Evolutionary conservation across 2,888 invertebrate genomes (phyloP).

Genomic region (Lucinisca nassula): DNA sequence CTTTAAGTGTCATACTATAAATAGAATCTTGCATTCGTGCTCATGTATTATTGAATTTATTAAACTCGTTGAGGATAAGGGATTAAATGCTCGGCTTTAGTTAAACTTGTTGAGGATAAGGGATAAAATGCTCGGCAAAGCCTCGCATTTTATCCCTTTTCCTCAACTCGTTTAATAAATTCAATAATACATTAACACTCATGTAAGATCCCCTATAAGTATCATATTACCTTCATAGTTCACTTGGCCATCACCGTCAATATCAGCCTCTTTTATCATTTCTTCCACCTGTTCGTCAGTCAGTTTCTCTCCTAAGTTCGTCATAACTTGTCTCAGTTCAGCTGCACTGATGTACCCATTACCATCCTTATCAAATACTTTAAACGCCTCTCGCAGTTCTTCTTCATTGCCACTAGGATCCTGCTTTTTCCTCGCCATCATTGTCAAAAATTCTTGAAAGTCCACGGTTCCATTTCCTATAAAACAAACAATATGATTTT

Average conservation of each 20-base stretch:
- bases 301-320: conserved; percentile 99
- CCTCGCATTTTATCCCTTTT: no score
- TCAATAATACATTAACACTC: no score
- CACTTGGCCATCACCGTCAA: conserved; percentile 99
- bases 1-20: no score
- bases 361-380: conserved; percentile 99
- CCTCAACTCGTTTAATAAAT: no score
- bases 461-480: conserved; percentile 11
- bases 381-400: conserved; percentile 80
- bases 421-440: conserved; percentile 9
- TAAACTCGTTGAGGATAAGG: no score
- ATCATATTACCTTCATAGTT: conserved; percentile 95
- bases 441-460: conserved; percentile 19
- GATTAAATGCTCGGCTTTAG: no score
- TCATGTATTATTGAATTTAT: no score
- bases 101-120: no score
- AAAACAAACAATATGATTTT: no score
- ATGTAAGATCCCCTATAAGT: no score
- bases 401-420: not conserved
- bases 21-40: no score
- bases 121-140: no score
- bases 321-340: conserved; percentile 99
- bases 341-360: conserved; percentile 99
- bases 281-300: conserved; percentile 99
- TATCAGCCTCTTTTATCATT: conserved; percentile 99